A percentile compares a stretch with the other conserved stretches of the same genome.
These are phyloP conservation scores for Pachycephus smyrnensis DNA, from an alignment of 2,888 invertebrate genomes.

Conservation along the genomic window DNA sequence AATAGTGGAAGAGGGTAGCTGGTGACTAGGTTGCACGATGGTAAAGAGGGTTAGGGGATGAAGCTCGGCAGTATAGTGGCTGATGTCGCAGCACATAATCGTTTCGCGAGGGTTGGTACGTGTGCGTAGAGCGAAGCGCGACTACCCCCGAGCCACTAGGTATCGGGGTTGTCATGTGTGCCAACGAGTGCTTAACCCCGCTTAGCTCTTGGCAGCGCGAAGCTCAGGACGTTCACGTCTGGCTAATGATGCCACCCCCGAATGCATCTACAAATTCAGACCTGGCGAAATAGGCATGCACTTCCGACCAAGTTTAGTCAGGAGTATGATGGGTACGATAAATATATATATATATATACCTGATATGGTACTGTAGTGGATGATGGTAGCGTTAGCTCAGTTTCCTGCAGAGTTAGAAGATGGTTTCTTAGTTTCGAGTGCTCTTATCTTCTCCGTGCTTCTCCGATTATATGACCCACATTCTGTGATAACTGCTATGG, in stretches of 20 bases:
- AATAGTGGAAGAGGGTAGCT: background rate
- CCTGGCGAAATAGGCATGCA: background rate
- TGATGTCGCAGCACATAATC: constrained; percentile 9
- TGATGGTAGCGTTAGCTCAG: background rate
- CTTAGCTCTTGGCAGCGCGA: constrained; percentile 22
- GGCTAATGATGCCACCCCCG: constrained; percentile 14
- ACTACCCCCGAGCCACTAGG: background rate
- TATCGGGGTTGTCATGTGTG: constrained; percentile 12
- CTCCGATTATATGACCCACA: background rate
- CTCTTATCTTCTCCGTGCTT: background rate
- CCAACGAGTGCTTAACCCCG: constrained; percentile 26
- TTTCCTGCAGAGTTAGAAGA: background rate
- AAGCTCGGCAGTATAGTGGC: background rate
- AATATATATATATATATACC: background rate
- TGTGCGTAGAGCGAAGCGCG: background rate
- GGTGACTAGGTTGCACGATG: background rate
- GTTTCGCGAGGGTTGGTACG: constrained; percentile 2
- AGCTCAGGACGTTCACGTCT: constrained; percentile 15
- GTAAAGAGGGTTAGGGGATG: background rate
- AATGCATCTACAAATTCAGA: constrained; percentile 1
- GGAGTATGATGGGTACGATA: background rate
- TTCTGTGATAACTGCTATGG: background rate
- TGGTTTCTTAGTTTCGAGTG: background rate
- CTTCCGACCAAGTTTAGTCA: background rate
- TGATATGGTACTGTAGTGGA: background rate